These are phyloP conservation scores for Halictus quadricinctus DNA, from an alignment of 2,888 invertebrate species.

Conservation along the genomic window DNA sequence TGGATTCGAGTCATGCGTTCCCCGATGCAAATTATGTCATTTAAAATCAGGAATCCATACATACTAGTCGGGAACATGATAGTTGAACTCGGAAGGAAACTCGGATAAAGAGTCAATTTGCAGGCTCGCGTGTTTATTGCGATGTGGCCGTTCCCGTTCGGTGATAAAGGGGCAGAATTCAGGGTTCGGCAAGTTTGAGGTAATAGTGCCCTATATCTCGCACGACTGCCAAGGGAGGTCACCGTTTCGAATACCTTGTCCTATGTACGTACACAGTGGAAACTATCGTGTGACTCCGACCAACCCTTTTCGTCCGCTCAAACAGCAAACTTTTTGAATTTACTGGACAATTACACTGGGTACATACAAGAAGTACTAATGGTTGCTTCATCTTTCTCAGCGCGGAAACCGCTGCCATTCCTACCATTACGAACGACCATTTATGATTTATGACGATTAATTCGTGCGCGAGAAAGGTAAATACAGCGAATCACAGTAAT, in stretches of 20 bases:
- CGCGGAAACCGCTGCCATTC: too few relatives aligned
- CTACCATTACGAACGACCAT: too few relatives aligned
- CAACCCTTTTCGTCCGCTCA: background rate
- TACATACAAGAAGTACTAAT: background rate
- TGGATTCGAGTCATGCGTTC: background rate
- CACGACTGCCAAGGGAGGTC: constrained; percentile 34
- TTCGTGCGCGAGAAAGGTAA: background rate
- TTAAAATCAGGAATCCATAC: constrained; percentile 25
- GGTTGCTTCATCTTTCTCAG: background rate
- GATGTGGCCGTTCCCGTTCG: constrained; percentile 35
- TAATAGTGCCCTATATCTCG: constrained; percentile 48
- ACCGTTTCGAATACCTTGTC: constrained; percentile 33
- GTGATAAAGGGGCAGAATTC: constrained; percentile 49
- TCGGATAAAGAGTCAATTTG: constrained; percentile 48
- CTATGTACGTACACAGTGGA: constrained; percentile 10
- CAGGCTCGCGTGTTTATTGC: constrained; percentile 58
- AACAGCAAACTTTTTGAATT: constrained; percentile 25
- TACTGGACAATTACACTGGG: constrained; percentile 15
- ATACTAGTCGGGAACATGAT: constrained; percentile 28
- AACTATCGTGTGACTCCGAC: constrained; percentile 26
- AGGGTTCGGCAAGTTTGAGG: constrained; percentile 48
- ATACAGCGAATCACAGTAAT: background rate
- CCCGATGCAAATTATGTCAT: constrained; percentile 16
- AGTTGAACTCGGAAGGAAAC: constrained; percentile 40
- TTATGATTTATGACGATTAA: constrained; percentile 9